Conservation (phyloP, 2,888 invertebrate genomes). For the Sisyra terminalis region DNA sequence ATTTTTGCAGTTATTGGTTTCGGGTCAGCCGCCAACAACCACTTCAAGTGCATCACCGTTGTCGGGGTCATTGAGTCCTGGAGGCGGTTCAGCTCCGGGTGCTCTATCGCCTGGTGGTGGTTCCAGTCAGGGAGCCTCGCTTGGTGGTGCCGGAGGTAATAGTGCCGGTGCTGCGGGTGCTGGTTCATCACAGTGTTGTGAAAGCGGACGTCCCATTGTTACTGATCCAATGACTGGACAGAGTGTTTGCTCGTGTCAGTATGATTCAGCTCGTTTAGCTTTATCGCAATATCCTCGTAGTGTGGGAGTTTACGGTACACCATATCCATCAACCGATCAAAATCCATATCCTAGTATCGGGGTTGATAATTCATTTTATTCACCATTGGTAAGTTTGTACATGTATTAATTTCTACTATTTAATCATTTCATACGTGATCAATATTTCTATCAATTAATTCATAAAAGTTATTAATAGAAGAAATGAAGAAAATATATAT, state of each 20-base stretch:
- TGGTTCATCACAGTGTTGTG: conserved; percentile 50
- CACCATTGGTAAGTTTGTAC: conserved; percentile 69
- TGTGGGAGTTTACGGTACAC: conserved; percentile 70
- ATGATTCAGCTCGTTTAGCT: conserved; percentile 75
- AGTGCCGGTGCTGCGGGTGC: conserved; percentile 10
- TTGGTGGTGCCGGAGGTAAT: conserved; percentile 19
- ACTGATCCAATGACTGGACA: conserved; percentile 87
- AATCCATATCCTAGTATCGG: conserved; percentile 87
- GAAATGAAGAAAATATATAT: no score
- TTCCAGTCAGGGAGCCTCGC: conserved; percentile 18
- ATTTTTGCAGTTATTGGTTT: conserved; percentile 50
- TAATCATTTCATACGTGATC: no score
- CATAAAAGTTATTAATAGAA: no score
- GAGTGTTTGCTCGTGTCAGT: conserved; percentile 87
- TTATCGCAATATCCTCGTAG: conserved; percentile 68
- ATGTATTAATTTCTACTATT: not conserved
- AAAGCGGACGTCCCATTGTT: conserved; percentile 80
- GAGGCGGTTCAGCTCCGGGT: conserved; percentile 29
- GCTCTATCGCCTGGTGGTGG: conserved; percentile 29
- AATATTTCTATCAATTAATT: no score
- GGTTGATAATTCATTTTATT: conserved; percentile 88
- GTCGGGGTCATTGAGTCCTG: conserved; percentile 55
- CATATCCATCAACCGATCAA: conserved; percentile 81
- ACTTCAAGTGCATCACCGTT: conserved; percentile 62
- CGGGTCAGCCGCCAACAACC: conserved; percentile 56